Evolutionary conservation across 2,888 invertebrate species (phyloP), one percentile per base, ranked within the genome.

Genomic region (Pseudococcus longispinus): DNA sequence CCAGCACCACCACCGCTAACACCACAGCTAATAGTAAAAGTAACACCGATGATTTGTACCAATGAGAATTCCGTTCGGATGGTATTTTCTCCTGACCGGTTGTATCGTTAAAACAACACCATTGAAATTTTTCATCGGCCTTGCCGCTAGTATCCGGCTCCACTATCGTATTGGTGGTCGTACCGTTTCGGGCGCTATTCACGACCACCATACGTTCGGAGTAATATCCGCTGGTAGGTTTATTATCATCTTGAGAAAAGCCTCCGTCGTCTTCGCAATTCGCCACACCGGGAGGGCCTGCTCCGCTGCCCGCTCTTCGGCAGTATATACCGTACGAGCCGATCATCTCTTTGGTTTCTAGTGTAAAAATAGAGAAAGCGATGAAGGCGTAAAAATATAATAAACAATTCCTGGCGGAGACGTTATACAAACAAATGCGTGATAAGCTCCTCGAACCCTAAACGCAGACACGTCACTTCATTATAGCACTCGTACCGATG

Each of bases 261-360:
- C 86, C 86, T 26, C 86, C 86, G 55, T 86, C 86, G 37, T 86
- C 86, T n/a, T 86, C 85, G 29, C 70, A 70, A 15, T 70, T 29
- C 18, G 11, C 70, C 29, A 70, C 18, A 29, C 29, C 18, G 6
- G 70, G 29, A 15, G 29, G 37, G 5, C 20, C 37, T 1, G 20
- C 37, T 80, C 42, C 77, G 20, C 46, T 37, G 15, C 29, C 46
- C 2, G 60, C 11, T 18, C 85, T 74, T 46, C 86, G 29, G 74
- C 86, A 86, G 86, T 86, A 86, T 18, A 86, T 51, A 2, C 86
- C 86, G 29, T 86, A 86, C 77, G 86, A 86, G 37, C 86, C 86
- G 77, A 86, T 86, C 86, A 86, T 86, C 46, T 86, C 86, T 46
- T 86, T 86, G 80, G 86, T 86, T 51, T 86, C 86, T 86, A 29